phyloP scores from a whole-genome alignment of 1,140 invertebrate species.

The Micrasema longulum region DNA sequence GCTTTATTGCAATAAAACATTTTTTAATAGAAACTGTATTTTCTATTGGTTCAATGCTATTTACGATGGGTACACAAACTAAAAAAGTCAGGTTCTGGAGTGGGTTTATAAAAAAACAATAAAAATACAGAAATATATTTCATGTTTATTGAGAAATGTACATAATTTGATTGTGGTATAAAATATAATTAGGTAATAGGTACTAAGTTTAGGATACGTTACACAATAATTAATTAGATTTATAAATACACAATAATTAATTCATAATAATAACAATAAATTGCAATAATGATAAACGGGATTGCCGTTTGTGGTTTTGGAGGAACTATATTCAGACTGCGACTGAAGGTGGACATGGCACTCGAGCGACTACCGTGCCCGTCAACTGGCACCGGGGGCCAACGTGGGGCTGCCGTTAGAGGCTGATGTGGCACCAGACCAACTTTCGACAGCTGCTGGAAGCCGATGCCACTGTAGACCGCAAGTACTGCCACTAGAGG shows the following conservation, averaged over 20 bases:
- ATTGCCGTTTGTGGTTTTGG: constrained; percentile 39
- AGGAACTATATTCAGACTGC: constrained; percentile 55
- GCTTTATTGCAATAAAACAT: too few species aligned
- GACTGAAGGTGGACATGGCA: constrained; percentile 1
- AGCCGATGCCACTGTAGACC: too few species aligned
- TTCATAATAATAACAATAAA: constrained; percentile 51
- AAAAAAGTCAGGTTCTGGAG: background rate
- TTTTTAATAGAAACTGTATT: too few species aligned
- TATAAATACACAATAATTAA: constrained; percentile 48
- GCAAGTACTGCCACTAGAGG: too few species aligned
- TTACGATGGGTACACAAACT: too few species aligned
- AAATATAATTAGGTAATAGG: constrained; percentile 55
- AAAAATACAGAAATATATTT: constrained; percentile 52
- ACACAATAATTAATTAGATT: constrained; percentile 50
- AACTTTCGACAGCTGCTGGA: too few species aligned
- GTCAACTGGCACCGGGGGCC: too few species aligned
- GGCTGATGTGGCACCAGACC: too few species aligned
- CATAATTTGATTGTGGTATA: constrained; percentile 52
- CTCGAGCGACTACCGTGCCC: background rate
- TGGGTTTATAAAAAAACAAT: constrained; percentile 25
- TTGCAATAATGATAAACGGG: constrained; percentile 36
- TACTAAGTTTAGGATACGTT: constrained; percentile 54
- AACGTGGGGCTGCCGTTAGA: too few species aligned
- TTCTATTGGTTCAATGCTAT: too few species aligned
- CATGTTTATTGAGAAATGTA: constrained; percentile 53